These are phyloP conservation scores for Erebia ligea DNA, from an alignment of 2,888 invertebrate species.

Conservation along the genomic window DNA sequence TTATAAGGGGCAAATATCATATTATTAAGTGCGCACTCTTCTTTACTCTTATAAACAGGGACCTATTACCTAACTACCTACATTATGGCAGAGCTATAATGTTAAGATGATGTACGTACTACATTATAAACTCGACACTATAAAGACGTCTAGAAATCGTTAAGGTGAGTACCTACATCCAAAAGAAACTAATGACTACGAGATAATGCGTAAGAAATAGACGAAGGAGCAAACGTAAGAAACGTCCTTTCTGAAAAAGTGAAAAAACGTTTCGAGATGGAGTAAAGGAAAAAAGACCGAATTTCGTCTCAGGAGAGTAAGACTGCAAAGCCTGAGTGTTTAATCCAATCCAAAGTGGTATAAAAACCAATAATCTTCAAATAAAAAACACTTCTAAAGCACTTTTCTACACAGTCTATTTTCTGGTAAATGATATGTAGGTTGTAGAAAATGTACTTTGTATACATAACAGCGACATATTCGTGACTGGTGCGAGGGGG, in stretches of 20 bases:
- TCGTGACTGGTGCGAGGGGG: slow-evolving; percentile 73
- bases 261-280: slow-evolving; percentile 77
- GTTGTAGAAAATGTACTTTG: slow-evolving; percentile 49
- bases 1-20: too few species aligned
- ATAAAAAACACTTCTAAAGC: slow-evolving; percentile 36
- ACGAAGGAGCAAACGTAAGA: slow-evolving; percentile 71
- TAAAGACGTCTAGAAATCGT: slow-evolving; percentile 35
- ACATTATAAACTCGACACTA: slow-evolving; percentile 13
- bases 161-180: slow-evolving; percentile 35
- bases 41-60: too few species aligned
- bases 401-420: slow-evolving; percentile 38
- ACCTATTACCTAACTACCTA: background rate
- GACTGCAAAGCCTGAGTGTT: slow-evolving; percentile 75
- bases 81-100: background rate
- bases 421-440: slow-evolving; percentile 20
- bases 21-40: too few species aligned
- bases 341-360: slow-evolving; percentile 48
- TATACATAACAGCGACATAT: slow-evolving; percentile 71
- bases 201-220: slow-evolving; percentile 80
- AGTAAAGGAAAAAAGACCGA: slow-evolving; percentile 77
- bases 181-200: slow-evolving; percentile 73
- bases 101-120: background rate
- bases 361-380: slow-evolving; percentile 41
- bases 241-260: slow-evolving; percentile 77
- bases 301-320: slow-evolving; percentile 82